Evolutionary conservation across 2,888 invertebrate genomes (phyloP).

Genomic region (Apamea sordens): DNA sequence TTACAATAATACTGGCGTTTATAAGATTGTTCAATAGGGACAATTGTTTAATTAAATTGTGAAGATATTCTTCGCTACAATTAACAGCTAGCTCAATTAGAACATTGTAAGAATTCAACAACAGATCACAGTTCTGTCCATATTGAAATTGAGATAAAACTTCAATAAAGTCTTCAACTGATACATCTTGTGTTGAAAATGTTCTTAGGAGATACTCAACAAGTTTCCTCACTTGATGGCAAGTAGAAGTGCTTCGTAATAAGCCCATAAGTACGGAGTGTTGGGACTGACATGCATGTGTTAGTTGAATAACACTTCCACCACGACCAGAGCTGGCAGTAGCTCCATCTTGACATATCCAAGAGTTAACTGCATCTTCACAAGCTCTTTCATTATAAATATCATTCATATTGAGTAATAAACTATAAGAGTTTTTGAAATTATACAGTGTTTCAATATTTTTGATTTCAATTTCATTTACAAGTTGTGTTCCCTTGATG

Average conservation of each 20-base stretch:
- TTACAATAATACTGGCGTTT: constrained; percentile 80
- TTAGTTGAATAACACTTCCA: constrained; percentile 76
- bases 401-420: constrained; percentile 77
- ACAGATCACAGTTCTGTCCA: constrained; percentile 77
- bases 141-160: constrained; percentile 78
- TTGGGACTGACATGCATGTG: constrained; percentile 72
- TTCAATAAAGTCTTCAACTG: constrained; percentile 64
- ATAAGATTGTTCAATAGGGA: constrained; percentile 80
- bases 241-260: constrained; percentile 80
- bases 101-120: constrained; percentile 78
- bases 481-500: constrained; percentile 81
- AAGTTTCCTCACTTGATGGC: constrained; percentile 77
- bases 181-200: constrained; percentile 53
- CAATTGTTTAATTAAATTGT: constrained; percentile 77
- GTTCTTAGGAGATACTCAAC: constrained; percentile 79
- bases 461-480: constrained; percentile 76
- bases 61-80: constrained; percentile 83
- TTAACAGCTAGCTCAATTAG: constrained; percentile 79
- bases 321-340: constrained; percentile 76
- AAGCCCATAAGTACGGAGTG: constrained; percentile 74
- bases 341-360: constrained; percentile 70
- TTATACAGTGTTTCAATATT: constrained; percentile 83
- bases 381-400: constrained; percentile 78
- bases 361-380: constrained; percentile 69
- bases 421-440: constrained; percentile 83